These are phyloP conservation scores for Dorcus parallelipipedus DNA, from an alignment of 2,888 invertebrate species.

Conservation along the genomic window DNA sequence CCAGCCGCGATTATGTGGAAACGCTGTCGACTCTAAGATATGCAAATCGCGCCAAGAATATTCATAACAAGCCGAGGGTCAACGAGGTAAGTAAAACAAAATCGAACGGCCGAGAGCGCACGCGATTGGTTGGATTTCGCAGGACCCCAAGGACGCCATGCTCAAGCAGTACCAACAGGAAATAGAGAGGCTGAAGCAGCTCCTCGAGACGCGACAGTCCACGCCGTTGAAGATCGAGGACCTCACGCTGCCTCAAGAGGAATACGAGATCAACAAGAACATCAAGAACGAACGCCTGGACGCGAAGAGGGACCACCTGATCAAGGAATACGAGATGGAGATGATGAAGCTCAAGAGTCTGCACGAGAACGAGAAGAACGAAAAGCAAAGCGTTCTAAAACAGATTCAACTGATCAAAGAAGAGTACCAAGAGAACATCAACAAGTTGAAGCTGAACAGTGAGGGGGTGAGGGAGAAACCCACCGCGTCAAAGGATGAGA, in stretches of 20 bases:
- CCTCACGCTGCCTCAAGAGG: constrained; percentile 24
- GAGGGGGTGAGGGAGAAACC: constrained; percentile 53
- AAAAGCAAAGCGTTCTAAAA: constrained; percentile 44
- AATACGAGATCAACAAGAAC: constrained; percentile 26
- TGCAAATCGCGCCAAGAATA: constrained; percentile 83
- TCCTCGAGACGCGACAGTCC: constrained; percentile 48
- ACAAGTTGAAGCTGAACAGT: constrained; percentile 49
- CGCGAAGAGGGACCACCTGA: constrained; percentile 42
- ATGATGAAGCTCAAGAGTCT: constrained; percentile 48
- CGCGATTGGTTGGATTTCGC: neutral
- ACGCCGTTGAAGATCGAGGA: constrained; percentile 36
- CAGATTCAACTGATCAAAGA: constrained; percentile 55
- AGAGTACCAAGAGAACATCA: constrained; percentile 56
- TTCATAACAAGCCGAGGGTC: constrained; percentile 78
- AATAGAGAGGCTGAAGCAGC: constrained; percentile 65
- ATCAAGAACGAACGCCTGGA: constrained; percentile 29
- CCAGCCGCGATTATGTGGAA: constrained; percentile 80
- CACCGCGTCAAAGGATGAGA: constrained; percentile 46
- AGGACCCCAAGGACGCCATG: constrained; percentile 85
- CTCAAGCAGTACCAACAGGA: constrained; percentile 82
- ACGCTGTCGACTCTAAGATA: constrained; percentile 78
- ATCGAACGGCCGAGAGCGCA: neutral
- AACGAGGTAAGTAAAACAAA: constrained; percentile 59
- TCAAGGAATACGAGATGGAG: constrained; percentile 55
- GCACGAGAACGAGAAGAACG: constrained; percentile 45